Percentiles rank a stretch among this genome's conserved stretches.
phyloP scores from a whole-genome alignment of 2,113 vertebrate species.

The chimpanzee (Pan troglodytes) region DNA sequence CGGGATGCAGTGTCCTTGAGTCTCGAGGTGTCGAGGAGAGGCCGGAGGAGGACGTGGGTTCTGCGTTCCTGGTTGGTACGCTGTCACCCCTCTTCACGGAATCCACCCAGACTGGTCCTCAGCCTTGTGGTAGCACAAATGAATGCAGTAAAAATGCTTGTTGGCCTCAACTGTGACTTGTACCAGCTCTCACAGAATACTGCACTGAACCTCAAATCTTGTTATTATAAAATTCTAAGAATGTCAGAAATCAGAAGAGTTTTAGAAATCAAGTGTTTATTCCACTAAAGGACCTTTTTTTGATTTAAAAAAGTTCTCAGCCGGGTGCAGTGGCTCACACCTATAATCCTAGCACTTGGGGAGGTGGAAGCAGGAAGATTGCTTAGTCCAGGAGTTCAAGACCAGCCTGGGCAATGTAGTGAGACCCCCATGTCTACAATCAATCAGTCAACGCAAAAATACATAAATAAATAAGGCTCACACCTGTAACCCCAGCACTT shows the following conservation, averaged over 20 bases:
- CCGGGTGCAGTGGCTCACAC: too few relatives aligned
- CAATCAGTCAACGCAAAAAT: too few relatives aligned
- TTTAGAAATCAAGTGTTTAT: not conserved
- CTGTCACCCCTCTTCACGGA: not conserved
- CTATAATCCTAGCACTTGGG: too few relatives aligned
- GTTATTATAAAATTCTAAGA: not conserved
- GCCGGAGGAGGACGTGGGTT: rapidly evolving
- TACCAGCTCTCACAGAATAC: not conserved
- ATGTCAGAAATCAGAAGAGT: not conserved
- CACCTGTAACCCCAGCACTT: too few relatives aligned
- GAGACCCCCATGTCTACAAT: too few relatives aligned
- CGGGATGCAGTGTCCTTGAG: rapidly evolving
- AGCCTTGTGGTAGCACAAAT: too few relatives aligned
- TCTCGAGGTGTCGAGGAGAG: not conserved
- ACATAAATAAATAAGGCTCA: not conserved
- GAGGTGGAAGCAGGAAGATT: too few relatives aligned
- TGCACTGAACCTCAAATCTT: not conserved
- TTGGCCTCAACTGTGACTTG: not conserved
- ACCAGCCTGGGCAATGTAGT: too few relatives aligned
- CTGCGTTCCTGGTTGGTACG: not conserved
- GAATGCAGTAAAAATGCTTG: not conserved
- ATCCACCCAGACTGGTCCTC: not conserved
- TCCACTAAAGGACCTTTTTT: too few relatives aligned
- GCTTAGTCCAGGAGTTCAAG: too few relatives aligned
- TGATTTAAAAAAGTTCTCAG: too few relatives aligned